These are phyloP conservation scores for Chiloscyllium punctatum DNA, from an alignment of 2,797 vertebrate genomes.

Conservation along the genomic window DNA sequence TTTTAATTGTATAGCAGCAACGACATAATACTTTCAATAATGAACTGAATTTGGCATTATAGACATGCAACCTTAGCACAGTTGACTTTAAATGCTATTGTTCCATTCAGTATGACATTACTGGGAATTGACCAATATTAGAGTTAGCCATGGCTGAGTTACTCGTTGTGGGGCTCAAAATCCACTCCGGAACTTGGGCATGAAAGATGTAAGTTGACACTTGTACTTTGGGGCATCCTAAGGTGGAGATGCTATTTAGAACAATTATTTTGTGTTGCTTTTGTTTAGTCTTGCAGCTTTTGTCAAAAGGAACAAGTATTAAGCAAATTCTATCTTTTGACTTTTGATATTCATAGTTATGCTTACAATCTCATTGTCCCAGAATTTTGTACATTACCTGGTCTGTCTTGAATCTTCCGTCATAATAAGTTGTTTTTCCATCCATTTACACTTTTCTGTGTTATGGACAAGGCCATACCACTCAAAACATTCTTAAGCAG, in stretches of 20 bases:
- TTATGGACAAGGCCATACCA: too few relatives aligned
- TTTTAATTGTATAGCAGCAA: not conserved
- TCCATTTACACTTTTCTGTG: not conserved
- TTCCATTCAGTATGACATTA: not conserved
- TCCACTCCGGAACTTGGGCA: not conserved
- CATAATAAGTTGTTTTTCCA: not conserved
- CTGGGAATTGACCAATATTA: not conserved
- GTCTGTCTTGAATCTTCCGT: not conserved
- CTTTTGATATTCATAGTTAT: not conserved
- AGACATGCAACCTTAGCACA: not conserved
- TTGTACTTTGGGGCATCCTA: not conserved
- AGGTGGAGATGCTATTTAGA: not conserved
- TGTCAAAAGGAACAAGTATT: not conserved
- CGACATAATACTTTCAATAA: not conserved
- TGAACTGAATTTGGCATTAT: not conserved
- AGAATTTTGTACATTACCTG: not conserved
- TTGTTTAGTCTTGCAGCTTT: not conserved
- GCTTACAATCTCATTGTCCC: not conserved
- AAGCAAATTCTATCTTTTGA: not conserved
- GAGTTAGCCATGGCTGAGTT: not conserved
- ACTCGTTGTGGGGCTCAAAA: not conserved
- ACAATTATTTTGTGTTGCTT: not conserved
- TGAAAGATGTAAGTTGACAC: not conserved
- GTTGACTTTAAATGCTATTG: not conserved
- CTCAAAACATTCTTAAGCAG: too few relatives aligned